Conservation (phyloP, 1,140 invertebrate species). For the Diorhabda elongata region DNA sequence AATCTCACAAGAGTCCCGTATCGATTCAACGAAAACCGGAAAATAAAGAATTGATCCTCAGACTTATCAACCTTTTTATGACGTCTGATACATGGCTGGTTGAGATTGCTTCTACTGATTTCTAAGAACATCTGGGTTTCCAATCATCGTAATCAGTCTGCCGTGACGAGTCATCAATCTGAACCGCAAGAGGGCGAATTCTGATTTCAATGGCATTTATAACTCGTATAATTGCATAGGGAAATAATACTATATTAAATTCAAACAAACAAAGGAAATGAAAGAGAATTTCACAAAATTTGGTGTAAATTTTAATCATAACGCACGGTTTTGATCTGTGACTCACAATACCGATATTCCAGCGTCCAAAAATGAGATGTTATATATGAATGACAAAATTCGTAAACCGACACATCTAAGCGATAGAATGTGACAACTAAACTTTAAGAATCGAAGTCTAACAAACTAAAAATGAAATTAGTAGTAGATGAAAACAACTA, state of each 20-base stretch:
- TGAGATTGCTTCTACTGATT: not conserved
- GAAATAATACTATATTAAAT: not conserved
- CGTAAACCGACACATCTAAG: too few species aligned
- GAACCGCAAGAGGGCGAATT: not conserved
- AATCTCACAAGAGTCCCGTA: not conserved
- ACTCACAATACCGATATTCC: too few species aligned
- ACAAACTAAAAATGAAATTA: too few species aligned
- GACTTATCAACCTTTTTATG: slow-evolving; percentile 1
- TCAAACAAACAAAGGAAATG: too few species aligned
- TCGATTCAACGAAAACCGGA: not conserved
- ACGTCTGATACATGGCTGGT: slow-evolving; percentile 1
- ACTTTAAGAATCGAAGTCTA: too few species aligned
- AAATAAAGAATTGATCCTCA: slow-evolving; percentile 2
- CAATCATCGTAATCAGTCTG: slow-evolving; percentile 2
- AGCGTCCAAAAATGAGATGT: too few species aligned
- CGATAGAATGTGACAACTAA: too few species aligned
- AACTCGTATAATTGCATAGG: not conserved
- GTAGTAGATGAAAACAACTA: too few species aligned
- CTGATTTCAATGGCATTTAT: not conserved
- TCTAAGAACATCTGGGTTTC: not conserved
- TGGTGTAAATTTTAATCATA: too few species aligned
- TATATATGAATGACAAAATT: too few species aligned
- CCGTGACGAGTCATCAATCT: slow-evolving; percentile 1
- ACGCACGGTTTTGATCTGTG: too few species aligned
- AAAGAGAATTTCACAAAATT: too few species aligned